Evolutionary conservation across 2,113 vertebrate species (phyloP).

Genomic region (Poecilia latipinna): DNA sequence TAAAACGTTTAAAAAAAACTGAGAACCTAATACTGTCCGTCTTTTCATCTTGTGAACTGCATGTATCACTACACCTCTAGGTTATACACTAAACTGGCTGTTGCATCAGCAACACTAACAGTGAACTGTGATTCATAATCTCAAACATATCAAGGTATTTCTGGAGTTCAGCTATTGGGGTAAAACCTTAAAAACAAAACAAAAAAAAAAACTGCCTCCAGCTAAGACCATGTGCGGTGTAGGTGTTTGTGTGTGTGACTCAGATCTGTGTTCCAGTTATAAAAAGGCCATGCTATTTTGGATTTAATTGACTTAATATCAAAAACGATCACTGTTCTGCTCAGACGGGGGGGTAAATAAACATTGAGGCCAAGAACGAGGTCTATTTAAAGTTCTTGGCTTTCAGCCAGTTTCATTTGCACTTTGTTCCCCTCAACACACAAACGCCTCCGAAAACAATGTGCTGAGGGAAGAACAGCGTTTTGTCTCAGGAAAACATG

Average conservation of each 20-base stretch:
- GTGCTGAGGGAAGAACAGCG: constrained; percentile 37
- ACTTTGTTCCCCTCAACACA: not conserved
- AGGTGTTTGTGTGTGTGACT: constrained; percentile 32
- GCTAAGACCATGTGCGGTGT: constrained; percentile 3
- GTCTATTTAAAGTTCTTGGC: constrained; percentile 56
- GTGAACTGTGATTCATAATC: not conserved
- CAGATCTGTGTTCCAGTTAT: constrained; percentile 43
- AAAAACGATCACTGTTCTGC: constrained; percentile 24
- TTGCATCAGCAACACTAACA: not conserved
- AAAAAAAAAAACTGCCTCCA: constrained; percentile 1
- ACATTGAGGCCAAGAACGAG: constrained; percentile 29
- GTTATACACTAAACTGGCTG: not conserved
- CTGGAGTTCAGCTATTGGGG: constrained; percentile 26
- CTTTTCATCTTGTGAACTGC: not conserved
- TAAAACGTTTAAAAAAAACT: not conserved
- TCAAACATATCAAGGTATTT: constrained; percentile 21
- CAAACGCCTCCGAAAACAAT: constrained; percentile 29
- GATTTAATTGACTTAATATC: constrained; percentile 59
- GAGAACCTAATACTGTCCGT: not conserved
- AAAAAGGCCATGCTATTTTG: constrained; percentile 36
- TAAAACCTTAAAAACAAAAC: constrained; percentile 13
- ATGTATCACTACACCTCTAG: not conserved
- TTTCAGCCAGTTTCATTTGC: constrained; percentile 45
- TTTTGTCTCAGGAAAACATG: constrained; percentile 60
- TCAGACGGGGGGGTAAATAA: constrained; percentile 16